Percentiles rank a stretch among this genome's conserved stretches.
Conservation (phyloP, 2,797 vertebrate genomes). For the Scyliorhinus canicula region DNA sequence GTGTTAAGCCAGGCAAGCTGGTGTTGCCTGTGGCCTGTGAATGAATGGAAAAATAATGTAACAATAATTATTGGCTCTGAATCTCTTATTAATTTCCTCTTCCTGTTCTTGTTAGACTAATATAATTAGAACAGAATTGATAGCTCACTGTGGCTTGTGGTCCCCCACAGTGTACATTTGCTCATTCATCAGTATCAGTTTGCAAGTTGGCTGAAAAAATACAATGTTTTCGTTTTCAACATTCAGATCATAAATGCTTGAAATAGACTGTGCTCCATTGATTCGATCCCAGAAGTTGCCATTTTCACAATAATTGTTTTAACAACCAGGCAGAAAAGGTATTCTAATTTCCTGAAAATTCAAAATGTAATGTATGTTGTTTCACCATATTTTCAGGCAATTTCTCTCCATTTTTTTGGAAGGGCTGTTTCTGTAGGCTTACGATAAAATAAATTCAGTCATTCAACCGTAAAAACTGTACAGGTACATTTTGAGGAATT, state of each 20-base stretch:
- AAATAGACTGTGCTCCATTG: background rate
- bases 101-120: background rate
- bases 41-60: too few relatives aligned
- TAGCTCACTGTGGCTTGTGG: background rate
- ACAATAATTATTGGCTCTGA: slow-evolving; percentile 42
- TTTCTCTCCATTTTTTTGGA: background rate
- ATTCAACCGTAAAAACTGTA: background rate
- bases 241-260: background rate
- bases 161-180: background rate
- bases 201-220: background rate
- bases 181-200: background rate
- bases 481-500: background rate
- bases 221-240: background rate
- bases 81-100: slow-evolving; percentile 44
- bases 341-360: background rate
- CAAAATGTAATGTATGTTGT: background rate
- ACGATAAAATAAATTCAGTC: too few relatives aligned
- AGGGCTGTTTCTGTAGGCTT: background rate
- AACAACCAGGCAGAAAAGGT: background rate
- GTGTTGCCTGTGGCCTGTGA: too few relatives aligned
- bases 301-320: background rate
- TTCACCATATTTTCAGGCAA: background rate
- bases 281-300: background rate
- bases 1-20: too few relatives aligned
- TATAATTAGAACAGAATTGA: background rate